Evolutionary conservation across 2,888 invertebrate genomes (phyloP).

Genomic region (Zygaena filipendulae): DNA sequence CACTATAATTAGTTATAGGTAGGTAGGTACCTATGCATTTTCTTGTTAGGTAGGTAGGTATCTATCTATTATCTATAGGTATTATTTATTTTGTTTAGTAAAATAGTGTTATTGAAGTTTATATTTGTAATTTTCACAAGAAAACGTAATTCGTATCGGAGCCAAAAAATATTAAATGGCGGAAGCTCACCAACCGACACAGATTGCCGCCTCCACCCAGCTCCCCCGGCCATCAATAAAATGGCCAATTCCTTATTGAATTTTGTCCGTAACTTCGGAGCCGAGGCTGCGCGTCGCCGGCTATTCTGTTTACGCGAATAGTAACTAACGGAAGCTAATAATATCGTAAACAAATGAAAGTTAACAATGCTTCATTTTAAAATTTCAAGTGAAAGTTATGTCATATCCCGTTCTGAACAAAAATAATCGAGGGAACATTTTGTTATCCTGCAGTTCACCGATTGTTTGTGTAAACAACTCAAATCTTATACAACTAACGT

Average conservation of each 20-base stretch:
- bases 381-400: conserved; percentile 57
- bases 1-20: no score
- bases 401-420: no score
- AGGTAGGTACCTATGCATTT: no score
- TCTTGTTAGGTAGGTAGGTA: no score
- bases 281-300: conserved; percentile 62
- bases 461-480: conserved; percentile 17
- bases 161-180: conserved; percentile 51
- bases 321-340: conserved; percentile 45
- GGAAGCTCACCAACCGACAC: conserved; percentile 53
- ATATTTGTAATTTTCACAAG: no score
- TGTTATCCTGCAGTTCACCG: conserved; percentile 22
- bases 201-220: conserved; percentile 66
- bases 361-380: conserved; percentile 32
- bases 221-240: conserved; percentile 68
- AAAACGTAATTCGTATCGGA: no score
- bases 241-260: conserved; percentile 70
- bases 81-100: no score
- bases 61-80: no score
- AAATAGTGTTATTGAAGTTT: no score
- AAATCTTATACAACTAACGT: conserved; percentile 5
- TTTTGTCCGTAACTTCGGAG: conserved; percentile 58
- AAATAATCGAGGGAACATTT: conserved; percentile 20
- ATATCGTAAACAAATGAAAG: conserved; percentile 56
- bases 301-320: conserved; percentile 44